These are phyloP conservation scores for Bryconaethiops microstoma DNA, from an alignment of 2,797 vertebrate genomes.

Conservation along the genomic window DNA sequence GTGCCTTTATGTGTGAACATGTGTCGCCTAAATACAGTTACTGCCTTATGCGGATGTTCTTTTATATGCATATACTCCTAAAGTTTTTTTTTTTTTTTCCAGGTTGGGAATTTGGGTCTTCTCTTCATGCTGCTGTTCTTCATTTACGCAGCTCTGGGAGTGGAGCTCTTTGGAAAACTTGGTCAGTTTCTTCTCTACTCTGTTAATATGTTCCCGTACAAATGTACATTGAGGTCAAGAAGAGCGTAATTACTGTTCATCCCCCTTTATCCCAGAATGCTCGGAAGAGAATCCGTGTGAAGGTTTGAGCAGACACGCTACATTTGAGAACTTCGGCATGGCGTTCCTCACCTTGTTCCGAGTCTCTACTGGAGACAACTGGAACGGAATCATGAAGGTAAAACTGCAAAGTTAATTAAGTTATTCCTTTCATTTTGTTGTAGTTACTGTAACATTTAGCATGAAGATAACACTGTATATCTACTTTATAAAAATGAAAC, in stretches of 20 bases:
- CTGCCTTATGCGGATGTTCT: not conserved
- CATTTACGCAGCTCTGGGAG: constrained; percentile 98
- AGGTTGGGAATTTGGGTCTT: constrained; percentile 98
- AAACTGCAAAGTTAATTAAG: not conserved
- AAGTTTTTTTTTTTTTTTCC: constrained; percentile 66
- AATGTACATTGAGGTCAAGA: not conserved
- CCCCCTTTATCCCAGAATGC: constrained; percentile 77
- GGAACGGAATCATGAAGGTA: constrained; percentile 99
- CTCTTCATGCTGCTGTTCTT: constrained; percentile 99
- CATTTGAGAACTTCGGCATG: constrained; percentile 77
- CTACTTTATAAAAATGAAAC: too few relatives aligned
- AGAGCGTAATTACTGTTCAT: not conserved
- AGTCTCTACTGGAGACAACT: constrained; percentile 96
- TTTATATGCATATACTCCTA: constrained; percentile 27
- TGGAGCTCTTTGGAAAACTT: constrained; percentile 96
- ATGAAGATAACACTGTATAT: too few relatives aligned
- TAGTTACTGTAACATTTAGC: too few relatives aligned
- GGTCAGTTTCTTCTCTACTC: constrained; percentile 74
- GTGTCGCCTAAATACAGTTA: not conserved
- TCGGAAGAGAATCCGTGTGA: constrained; percentile 92
- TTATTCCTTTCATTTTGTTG: too few relatives aligned
- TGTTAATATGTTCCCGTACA: not conserved
- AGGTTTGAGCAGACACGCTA: constrained; percentile 88
- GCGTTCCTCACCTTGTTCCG: constrained; percentile 96
- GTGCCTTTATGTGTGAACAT: constrained; percentile 31